Evolutionary conservation across 2,888 invertebrate genomes (phyloP).

Genomic region (Tetropium fuscum): DNA sequence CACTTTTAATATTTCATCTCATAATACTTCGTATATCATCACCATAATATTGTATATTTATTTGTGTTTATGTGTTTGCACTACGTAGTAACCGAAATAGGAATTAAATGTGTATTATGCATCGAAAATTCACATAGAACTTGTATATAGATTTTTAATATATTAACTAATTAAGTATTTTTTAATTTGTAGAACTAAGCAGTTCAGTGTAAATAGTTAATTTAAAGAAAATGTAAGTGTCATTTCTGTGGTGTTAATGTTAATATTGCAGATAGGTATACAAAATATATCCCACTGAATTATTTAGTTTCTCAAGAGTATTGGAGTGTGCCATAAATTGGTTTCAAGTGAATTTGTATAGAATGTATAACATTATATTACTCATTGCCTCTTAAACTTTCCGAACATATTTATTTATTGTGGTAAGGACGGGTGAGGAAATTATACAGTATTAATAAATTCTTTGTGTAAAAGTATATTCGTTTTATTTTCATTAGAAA

Average conservation of each 20-base stretch:
- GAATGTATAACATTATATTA: constrained; percentile 26
- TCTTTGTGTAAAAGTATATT: constrained; percentile 47
- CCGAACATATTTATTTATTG: constrained; percentile 37
- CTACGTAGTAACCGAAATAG: constrained; percentile 39
- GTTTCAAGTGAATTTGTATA: constrained; percentile 30
- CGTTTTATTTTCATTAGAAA: not conserved
- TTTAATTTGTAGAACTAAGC: constrained; percentile 39
- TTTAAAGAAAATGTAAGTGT: constrained; percentile 28
- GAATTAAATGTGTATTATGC: constrained; percentile 39
- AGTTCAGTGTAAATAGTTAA: constrained; percentile 45
- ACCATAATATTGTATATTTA: constrained; percentile 52
- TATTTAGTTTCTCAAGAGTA: not conserved
- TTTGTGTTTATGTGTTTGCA: constrained; percentile 51
- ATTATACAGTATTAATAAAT: constrained; percentile 52
- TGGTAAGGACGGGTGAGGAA: constrained; percentile 30
- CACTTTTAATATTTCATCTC: constrained; percentile 16
- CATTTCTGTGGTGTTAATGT: constrained; percentile 25
- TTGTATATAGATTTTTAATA: constrained; percentile 58
- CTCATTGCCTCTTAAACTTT: constrained; percentile 30
- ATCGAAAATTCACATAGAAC: constrained; percentile 53
- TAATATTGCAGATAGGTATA: constrained; percentile 17
- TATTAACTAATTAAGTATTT: constrained; percentile 47
- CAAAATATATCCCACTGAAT: constrained; percentile 1
- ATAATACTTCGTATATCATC: constrained; percentile 35
- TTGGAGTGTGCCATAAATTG: constrained; percentile 43